Conservation (phyloP, 2,113 vertebrate genomes). For the Thinocorus orbignyianus region DNA sequence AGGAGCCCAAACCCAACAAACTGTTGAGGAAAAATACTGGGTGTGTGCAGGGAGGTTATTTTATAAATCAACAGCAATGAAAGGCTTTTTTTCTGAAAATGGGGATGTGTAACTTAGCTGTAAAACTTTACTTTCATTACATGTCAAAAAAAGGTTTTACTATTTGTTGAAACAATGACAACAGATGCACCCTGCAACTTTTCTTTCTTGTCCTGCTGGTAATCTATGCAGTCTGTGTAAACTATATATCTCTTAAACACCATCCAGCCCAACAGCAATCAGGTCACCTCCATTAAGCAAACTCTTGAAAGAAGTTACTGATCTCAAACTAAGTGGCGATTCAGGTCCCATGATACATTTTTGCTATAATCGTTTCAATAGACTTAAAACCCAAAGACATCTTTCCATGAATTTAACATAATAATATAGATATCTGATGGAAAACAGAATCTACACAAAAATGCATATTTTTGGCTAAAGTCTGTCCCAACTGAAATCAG, state of each 20-base stretch:
- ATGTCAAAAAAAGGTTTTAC: neutral
- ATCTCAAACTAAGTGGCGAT: neutral
- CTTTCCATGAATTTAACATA: neutral
- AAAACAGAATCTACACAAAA: constrained; percentile 43
- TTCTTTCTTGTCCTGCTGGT: neutral
- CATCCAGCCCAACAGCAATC: neutral
- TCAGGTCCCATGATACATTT: neutral
- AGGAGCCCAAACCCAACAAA: neutral
- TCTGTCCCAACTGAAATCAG: neutral
- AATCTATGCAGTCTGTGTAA: neutral
- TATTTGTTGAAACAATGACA: neutral
- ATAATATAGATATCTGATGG: neutral
- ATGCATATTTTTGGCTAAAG: constrained; percentile 26
- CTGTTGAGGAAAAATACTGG: neutral
- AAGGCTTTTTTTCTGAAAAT: neutral
- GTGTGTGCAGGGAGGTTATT: rapidly evolving
- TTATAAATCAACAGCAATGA: neutral
- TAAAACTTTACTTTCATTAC: neutral
- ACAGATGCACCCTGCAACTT: neutral
- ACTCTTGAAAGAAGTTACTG: neutral
- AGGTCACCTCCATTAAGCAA: neutral
- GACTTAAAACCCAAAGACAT: neutral
- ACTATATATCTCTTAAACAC: neutral
- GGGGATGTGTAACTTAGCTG: neutral
- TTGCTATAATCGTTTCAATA: neutral